phyloP scores from a whole-genome alignment of 2,113 vertebrate species.

The Crotalus viridis region DNA sequence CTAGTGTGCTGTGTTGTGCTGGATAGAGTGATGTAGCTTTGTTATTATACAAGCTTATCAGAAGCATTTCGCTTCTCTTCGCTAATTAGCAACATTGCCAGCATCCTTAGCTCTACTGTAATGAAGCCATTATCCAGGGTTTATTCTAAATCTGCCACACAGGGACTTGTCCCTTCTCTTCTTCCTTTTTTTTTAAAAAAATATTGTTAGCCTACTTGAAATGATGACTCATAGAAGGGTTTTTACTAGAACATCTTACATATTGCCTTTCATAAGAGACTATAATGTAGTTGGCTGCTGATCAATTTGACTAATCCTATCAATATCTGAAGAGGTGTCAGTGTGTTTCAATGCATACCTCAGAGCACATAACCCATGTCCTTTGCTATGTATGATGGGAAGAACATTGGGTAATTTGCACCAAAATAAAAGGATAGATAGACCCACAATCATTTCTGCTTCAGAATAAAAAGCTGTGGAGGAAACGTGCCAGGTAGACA shows the following conservation, averaged over 20 bases:
- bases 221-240: background rate
- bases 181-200: background rate
- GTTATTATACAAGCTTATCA: background rate
- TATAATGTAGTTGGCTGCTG: background rate
- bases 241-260: background rate
- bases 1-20: background rate
- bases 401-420: background rate
- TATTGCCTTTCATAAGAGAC: background rate
- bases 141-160: background rate
- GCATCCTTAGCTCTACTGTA: background rate
- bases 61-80: conserved; percentile 6
- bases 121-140: background rate
- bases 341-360: background rate
- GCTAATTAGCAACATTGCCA: conserved; percentile 13
- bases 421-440: background rate
- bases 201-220: background rate
- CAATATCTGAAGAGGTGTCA: background rate
- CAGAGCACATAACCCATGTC: background rate
- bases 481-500: no score
- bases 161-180: background rate
- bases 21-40: background rate
- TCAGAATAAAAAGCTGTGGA: background rate
- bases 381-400: background rate
- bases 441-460: background rate
- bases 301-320: background rate